phyloP scores from a whole-genome alignment of 2,888 invertebrate genomes.

The Scaeva pyrastri region DNA sequence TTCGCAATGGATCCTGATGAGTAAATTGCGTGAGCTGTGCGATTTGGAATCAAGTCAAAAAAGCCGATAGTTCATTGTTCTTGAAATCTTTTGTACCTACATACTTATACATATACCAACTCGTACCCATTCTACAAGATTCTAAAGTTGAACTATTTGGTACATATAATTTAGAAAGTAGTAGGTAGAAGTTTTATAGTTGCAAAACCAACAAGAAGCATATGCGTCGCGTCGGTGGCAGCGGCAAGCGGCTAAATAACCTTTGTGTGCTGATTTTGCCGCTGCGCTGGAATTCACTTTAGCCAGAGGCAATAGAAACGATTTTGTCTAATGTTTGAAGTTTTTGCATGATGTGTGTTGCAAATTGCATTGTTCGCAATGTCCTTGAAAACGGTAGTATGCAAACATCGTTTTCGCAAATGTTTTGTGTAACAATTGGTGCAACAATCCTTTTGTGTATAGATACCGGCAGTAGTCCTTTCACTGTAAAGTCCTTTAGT shows the following conservation, averaged over 20 bases:
- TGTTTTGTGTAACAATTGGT: slow-evolving; percentile 71
- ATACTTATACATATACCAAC: neutral
- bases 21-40: slow-evolving; percentile 67
- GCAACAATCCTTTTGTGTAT: slow-evolving; percentile 70
- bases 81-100: slow-evolving; percentile 46
- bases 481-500: slow-evolving; percentile 30
- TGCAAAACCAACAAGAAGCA: slow-evolving; percentile 60
- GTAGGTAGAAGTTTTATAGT: neutral
- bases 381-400: slow-evolving; percentile 61
- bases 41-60: slow-evolving; percentile 64
- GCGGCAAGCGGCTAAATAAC: neutral
- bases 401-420: slow-evolving; percentile 68
- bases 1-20: slow-evolving; percentile 63
- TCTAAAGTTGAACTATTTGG: slow-evolving; percentile 2
- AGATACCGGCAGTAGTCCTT: slow-evolving; percentile 49
- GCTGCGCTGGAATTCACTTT: slow-evolving; percentile 7
- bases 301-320: slow-evolving; percentile 17
- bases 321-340: neutral
- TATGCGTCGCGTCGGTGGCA: slow-evolving; percentile 36
- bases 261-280: slow-evolving; percentile 12
- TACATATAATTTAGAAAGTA: too few species aligned
- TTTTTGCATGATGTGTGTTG: slow-evolving; percentile 12
- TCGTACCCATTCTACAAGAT: too few species aligned
- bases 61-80: slow-evolving; percentile 55
- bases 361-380: slow-evolving; percentile 26